Evolutionary conservation across 2,797 vertebrate species (phyloP), one percentile per base, ranked within the genome.

Genomic region (Sus cebifrons): DNA sequence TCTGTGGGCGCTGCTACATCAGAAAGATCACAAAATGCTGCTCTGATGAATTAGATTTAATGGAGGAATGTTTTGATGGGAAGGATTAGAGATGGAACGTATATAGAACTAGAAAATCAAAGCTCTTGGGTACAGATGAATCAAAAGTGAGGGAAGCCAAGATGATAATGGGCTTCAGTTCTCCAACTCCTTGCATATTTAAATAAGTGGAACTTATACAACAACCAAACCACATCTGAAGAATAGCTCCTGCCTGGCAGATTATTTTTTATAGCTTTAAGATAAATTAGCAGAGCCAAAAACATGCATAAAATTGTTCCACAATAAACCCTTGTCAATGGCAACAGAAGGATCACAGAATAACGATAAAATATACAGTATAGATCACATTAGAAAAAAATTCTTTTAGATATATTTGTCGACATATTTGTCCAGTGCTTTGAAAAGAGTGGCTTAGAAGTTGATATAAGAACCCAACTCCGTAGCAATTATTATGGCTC

Each of bases 301-400:
- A 85, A 6, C 2, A 86, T 49, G 49, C 29, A 64, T 62, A 60
- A 56, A 64, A 78, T 54, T 90, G 17, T 89, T 93, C 8, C 29
- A 8, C 32, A 90, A 36, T 91, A 94, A 84, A 86, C 21, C 18
- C 16, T 77, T 90, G 27, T 12, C 11, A 60, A 68, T 78, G n/a
- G 21, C 23, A 75, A 82, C 3, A 49, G 64, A 82, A 94, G 54
- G 40, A 58, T 36, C 27, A 32, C 65, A 56, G 36, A 79, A 75
- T 49, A 92, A 89, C 36, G 68, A 84, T 25, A 89, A 16, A 91
- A 67, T n/a, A 84, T 25, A 89, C 16, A 91, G 62, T n/a, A 67
- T 12, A 85, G 64, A 44, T 7, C 17, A 75, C 79, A 79, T 94
- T 79, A 67, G 17, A 8, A 77, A 86, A 54, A 7, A 2, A 25